Evolutionary conservation across 2,113 vertebrate genomes (phyloP).

Genomic region (Anhinga anhinga): DNA sequence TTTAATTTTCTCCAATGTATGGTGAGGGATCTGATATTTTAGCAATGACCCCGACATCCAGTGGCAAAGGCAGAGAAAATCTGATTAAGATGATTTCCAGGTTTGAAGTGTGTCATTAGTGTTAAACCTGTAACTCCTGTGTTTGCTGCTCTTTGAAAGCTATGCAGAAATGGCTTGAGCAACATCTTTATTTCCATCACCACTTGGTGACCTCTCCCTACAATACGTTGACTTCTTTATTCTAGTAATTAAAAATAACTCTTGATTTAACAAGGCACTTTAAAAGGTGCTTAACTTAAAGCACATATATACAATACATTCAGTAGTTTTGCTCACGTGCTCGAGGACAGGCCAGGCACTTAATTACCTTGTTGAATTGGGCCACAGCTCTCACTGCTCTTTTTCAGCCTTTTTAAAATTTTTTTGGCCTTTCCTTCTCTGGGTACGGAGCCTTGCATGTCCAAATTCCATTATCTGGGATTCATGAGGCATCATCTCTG

Average conservation of each 20-base stretch:
- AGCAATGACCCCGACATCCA: not conserved
- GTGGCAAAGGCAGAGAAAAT: not conserved
- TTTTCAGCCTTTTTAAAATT: conserved; percentile 1
- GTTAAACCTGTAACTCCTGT: not conserved
- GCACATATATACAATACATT: not conserved
- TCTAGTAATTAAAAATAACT: not conserved
- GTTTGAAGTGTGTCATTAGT: not conserved
- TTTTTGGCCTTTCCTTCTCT: not conserved
- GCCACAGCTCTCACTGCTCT: not conserved
- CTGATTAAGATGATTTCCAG: not conserved
- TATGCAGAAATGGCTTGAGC: not conserved
- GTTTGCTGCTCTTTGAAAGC: not conserved
- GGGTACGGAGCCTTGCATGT: conserved; percentile 22
- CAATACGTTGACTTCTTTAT: not conserved
- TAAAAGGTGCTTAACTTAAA: not conserved
- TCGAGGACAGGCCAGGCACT: not conserved
- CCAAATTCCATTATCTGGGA: conserved; percentile 61
- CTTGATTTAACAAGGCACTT: conserved; percentile 2
- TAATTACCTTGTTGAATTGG: conserved; percentile 49
- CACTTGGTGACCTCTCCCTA: not conserved
- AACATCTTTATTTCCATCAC: not conserved
- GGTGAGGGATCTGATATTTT: not conserved
- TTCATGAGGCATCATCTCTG: conserved; percentile 59
- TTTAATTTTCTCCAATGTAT: conserved; percentile 20
- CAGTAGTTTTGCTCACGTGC: conserved; percentile 35